Percentiles rank a stretch among this genome's conserved stretches.
These are phyloP conservation scores for Oreochromis grahami DNA, from an alignment of 2,797 vertebrate species.

Conservation along the genomic window DNA sequence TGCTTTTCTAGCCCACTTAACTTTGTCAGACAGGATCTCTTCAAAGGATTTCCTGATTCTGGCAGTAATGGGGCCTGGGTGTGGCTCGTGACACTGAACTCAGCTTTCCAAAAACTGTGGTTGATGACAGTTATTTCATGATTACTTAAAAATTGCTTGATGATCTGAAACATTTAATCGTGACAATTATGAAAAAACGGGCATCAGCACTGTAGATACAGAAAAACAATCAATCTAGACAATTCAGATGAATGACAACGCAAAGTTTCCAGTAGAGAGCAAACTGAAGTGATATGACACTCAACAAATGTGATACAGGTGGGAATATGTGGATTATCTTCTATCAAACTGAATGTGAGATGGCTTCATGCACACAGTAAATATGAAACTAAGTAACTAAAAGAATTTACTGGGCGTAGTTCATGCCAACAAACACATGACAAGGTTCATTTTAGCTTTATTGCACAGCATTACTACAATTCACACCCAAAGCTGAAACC, in stretches of 20 bases:
- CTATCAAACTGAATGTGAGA: background rate
- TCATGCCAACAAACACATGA: background rate
- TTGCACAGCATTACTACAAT: constrained; percentile 1
- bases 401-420: background rate
- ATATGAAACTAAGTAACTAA: background rate
- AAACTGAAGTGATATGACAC: background rate
- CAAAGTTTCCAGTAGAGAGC: background rate
- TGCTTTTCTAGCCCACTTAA: background rate
- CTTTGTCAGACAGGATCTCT: background rate
- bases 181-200: background rate
- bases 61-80: background rate
- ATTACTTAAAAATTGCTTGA: background rate
- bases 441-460: background rate
- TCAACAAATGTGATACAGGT: background rate
- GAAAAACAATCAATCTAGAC: rapidly evolving
- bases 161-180: background rate
- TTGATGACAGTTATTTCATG: background rate
- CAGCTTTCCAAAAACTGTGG: background rate
- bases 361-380: background rate
- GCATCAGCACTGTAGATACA: background rate
- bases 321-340: background rate
- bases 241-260: background rate
- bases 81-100: background rate
- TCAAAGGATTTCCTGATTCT: background rate
- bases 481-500: background rate